Conservation (phyloP, 92 coral and sea anemone genomes). For the Porites cylindrica region DNA sequence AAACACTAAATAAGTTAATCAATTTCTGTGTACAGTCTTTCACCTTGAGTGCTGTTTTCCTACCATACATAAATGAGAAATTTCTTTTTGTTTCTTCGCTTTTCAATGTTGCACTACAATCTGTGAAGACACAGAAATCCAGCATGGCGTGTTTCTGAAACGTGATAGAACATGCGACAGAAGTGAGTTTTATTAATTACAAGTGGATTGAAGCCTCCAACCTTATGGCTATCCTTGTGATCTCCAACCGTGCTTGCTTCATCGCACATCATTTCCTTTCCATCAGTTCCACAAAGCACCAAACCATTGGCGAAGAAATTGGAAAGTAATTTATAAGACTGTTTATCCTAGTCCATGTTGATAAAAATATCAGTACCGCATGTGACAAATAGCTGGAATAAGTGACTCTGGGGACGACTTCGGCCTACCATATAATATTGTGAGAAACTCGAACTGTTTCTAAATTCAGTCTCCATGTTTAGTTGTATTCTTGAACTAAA, state of each 20-base stretch:
- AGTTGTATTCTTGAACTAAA: not conserved
- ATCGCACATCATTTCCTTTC: slow-evolving; percentile 11
- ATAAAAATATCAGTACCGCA: slow-evolving; percentile 15
- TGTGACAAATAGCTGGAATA: slow-evolving; percentile 19
- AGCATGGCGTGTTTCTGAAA: slow-evolving; percentile 3
- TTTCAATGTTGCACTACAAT: slow-evolving; percentile 26
- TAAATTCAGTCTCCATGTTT: too few relatives aligned
- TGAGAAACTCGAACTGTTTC: slow-evolving; percentile 29
- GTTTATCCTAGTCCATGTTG: slow-evolving; percentile 33
- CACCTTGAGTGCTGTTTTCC: slow-evolving; percentile 21
- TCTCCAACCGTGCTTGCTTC: slow-evolving; percentile 33
- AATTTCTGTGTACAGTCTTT: slow-evolving; percentile 23
- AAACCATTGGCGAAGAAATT: not conserved
- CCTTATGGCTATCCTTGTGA: slow-evolving; percentile 24
- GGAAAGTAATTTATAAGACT: not conserved
- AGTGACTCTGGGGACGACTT: not conserved
- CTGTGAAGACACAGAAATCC: slow-evolving; percentile 23
- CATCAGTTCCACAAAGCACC: slow-evolving; percentile 24
- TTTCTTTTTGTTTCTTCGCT: slow-evolving; percentile 5
- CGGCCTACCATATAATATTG: slow-evolving; percentile 12
- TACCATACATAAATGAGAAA: slow-evolving; percentile 34
- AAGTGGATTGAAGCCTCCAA: slow-evolving; percentile 39
- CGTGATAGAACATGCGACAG: slow-evolving; percentile 44
- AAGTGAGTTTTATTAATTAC: slow-evolving; percentile 39
- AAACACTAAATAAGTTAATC: slow-evolving; percentile 19